A percentile compares a stretch with the other conserved stretches of the same genome.
Conservation (phyloP, 1,140 invertebrate species). For the Drosophila burlai region DNA sequence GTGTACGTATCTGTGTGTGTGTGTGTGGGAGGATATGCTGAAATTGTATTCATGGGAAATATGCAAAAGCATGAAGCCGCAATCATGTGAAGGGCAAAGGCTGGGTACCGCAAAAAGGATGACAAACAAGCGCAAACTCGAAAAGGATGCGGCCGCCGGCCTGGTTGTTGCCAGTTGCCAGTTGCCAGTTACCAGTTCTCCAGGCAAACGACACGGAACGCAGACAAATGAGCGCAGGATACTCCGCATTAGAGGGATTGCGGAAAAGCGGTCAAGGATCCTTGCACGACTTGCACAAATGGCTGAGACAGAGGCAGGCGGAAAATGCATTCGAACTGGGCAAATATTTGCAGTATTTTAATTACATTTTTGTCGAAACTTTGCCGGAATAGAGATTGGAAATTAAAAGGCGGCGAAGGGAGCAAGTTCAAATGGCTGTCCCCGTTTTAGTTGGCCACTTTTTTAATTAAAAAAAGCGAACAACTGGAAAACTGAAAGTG, state of each 20-base stretch:
- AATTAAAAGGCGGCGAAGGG: constrained; percentile 48
- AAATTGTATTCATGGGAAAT: constrained; percentile 58
- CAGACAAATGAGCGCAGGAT: constrained; percentile 43
- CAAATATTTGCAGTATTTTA: constrained; percentile 59
- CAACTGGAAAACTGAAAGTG: constrained; percentile 20
- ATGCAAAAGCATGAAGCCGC: constrained; percentile 66
- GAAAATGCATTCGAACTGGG: constrained; percentile 37
- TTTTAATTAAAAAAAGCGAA: constrained; percentile 68
- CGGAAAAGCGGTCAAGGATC: constrained; percentile 46
- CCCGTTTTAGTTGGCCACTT: constrained; percentile 50
- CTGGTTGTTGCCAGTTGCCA: constrained; percentile 19
- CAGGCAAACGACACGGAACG: constrained; percentile 46
- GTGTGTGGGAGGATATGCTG: constrained; percentile 11
- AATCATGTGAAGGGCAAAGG: constrained; percentile 53
- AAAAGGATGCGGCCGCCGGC: constrained; percentile 53
- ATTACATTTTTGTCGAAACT: constrained; percentile 49
- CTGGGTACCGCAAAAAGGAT: constrained; percentile 55
- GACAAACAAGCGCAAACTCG: constrained; percentile 63
- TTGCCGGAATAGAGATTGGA: constrained; percentile 37
- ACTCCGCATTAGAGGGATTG: constrained; percentile 23
- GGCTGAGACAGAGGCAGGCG: constrained; percentile 2
- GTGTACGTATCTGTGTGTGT: not conserved
- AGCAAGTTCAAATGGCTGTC: constrained; percentile 62
- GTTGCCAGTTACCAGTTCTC: constrained; percentile 3
- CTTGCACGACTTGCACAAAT: constrained; percentile 26